Evolutionary conservation across 2,113 vertebrate species (phyloP), one percentile per base, ranked within the genome.

Genomic region (Paralichthys olivaceus): DNA sequence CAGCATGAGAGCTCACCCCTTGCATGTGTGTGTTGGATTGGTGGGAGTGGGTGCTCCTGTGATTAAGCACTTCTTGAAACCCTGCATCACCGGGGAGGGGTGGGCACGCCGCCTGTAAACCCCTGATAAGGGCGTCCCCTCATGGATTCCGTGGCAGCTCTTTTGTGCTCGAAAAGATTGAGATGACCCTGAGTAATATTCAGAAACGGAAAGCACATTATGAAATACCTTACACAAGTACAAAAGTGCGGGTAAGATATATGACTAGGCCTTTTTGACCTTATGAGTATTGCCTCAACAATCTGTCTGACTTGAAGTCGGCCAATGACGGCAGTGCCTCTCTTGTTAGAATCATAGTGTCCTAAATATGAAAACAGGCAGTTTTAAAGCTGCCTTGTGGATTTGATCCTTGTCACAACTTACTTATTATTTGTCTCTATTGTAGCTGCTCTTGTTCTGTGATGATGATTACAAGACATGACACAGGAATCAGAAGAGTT

Each of bases 11-110:
- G 79, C 62, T 72, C 34, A 53, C 62, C 49, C 40, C 17, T 64
- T 62, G 47, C 55, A 57, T 64, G 37, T 75, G 5, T 58, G 20
- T 73, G 60, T 29, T 40, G 40, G 59, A 54, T 69, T 62, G n/a
- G 74, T 78, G 77, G 76, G 85, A 85, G 69, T 69, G 64, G 62
- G 68, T 45, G 53, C 83, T 81, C 26, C 66, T 51, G 72, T 89
- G 91, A 93, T 85, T 79, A 90, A 87, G 86, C 84, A 80, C 60
- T 84, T 83, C 55, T 86, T 78, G 25, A 73, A 79, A 82, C 65
- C 32, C 22, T 4, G 28, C 77, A 87, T 81, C 75, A 66, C 2
- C 4, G 76, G 64, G 75, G 71, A 77, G 75, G 79, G 72, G 47
- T 73, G 49, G 51, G 59, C 72, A 69, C 51, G 67, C 67, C 1